A percentile compares a stretch with the other conserved stretches of the same genome.
phyloP scores from a whole-genome alignment of 2,797 vertebrate species.

The Chaunax sp. region DNA sequence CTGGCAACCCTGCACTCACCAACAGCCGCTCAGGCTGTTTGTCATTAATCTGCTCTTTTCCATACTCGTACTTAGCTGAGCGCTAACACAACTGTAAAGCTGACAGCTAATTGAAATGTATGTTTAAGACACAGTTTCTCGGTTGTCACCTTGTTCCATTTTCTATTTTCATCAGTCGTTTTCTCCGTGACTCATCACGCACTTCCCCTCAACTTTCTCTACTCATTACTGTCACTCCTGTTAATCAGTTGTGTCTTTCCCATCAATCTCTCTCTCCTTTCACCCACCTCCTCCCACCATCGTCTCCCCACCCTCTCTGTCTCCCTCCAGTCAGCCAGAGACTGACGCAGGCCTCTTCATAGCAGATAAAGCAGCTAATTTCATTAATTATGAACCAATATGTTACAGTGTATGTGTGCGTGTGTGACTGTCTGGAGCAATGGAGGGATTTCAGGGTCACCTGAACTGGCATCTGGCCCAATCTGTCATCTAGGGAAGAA shows the following conservation, averaged over 20 bases:
- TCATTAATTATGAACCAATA: constrained; percentile 99
- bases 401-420: constrained; percentile 60
- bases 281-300: not conserved
- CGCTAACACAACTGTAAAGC: constrained; percentile 35
- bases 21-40: constrained; percentile 25
- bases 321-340: constrained; percentile 82
- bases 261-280: constrained; percentile 61
- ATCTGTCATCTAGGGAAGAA: constrained; percentile 53
- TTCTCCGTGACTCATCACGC: constrained; percentile 43
- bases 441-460: constrained; percentile 70
- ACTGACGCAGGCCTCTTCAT: constrained; percentile 91
- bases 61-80: constrained; percentile 48
- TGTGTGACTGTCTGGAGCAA: constrained; percentile 62
- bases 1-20: constrained; percentile 55
- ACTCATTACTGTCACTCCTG: constrained; percentile 73
- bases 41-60: constrained; percentile 49
- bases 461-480: constrained; percentile 94
- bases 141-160: not conserved
- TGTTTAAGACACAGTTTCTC: not conserved
- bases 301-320: constrained; percentile 52
- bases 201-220: constrained; percentile 48
- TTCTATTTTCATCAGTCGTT: constrained; percentile 5
- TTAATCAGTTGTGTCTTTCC: constrained; percentile 69
- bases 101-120: constrained; percentile 25
- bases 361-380: constrained; percentile 98